These are phyloP conservation scores for Numida meleagris DNA, from an alignment of 2,113 vertebrate genomes.

Conservation along the genomic window DNA sequence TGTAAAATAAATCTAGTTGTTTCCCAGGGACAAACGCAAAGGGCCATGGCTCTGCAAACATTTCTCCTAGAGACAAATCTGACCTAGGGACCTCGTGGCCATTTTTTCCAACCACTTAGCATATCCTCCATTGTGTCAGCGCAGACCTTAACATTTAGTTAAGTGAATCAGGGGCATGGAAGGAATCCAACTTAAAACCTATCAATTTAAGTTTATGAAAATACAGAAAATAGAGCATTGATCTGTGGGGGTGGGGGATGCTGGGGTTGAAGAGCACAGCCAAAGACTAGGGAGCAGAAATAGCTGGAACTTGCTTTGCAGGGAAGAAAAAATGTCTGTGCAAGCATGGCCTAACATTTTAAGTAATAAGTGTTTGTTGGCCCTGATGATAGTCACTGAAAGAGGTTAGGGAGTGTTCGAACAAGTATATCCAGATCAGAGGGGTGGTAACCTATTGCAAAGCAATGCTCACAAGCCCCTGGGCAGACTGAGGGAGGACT, in stretches of 20 bases:
- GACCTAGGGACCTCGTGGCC: neutral
- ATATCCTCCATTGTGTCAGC: neutral
- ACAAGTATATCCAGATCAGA: constrained; percentile 57
- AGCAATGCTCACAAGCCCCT: constrained; percentile 29
- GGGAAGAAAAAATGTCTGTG: neutral
- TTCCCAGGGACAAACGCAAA: neutral
- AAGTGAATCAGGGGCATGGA: accelerated
- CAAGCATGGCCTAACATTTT: neutral
- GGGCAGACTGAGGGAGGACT: constrained; percentile 9
- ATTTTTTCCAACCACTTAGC: neutral
- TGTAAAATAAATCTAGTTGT: neutral
- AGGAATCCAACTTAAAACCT: neutral
- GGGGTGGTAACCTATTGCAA: constrained; percentile 15
- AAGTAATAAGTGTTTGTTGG: neutral
- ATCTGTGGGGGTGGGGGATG: neutral
- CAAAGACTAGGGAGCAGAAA: neutral
- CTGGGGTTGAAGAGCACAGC: neutral
- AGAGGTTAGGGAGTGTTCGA: constrained; percentile 50
- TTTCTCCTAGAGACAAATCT: neutral
- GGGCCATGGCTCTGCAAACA: neutral
- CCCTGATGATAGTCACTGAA: constrained; percentile 16
- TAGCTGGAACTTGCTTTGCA: neutral
- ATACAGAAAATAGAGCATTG: neutral
- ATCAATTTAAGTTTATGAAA: neutral
- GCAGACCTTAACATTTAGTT: neutral